Conservation (phyloP, 2,797 vertebrate genomes). For the Pipistrellus pygmaeus region DNA sequence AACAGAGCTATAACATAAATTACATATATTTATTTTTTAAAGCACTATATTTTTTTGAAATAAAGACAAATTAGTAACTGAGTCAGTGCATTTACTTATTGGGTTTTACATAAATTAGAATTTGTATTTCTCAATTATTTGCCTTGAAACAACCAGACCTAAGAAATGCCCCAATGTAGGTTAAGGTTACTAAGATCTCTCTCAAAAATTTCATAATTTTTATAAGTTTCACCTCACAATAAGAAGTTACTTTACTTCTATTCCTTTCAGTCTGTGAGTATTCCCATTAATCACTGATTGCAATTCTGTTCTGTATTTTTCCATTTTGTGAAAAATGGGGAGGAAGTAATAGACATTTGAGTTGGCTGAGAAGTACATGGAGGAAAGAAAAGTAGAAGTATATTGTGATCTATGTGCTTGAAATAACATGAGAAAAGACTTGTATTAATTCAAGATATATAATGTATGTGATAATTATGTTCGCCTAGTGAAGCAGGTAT, state of each 20-base stretch:
- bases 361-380: neutral
- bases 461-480: neutral
- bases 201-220: neutral
- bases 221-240: neutral
- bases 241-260: neutral
- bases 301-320: slow-evolving; percentile 23
- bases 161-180: neutral
- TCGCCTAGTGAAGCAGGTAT: neutral
- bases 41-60: no score
- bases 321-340: slow-evolving; percentile 40
- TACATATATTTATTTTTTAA: no score
- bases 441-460: neutral
- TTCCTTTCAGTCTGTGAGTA: neutral
- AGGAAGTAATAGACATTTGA: slow-evolving; percentile 20
- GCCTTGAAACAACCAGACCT: slow-evolving; percentile 13
- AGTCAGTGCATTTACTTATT: slow-evolving; percentile 5
- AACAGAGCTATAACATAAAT: neutral
- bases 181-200: neutral
- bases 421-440: neutral
- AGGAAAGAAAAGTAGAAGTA: neutral
- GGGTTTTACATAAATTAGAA: neutral
- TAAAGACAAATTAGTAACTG: slow-evolving; percentile 11
- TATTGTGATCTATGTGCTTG: neutral
- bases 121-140: slow-evolving; percentile 22
- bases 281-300: neutral